Conservation (phyloP, 2,797 vertebrate species). For the Falco peregrinus region DNA sequence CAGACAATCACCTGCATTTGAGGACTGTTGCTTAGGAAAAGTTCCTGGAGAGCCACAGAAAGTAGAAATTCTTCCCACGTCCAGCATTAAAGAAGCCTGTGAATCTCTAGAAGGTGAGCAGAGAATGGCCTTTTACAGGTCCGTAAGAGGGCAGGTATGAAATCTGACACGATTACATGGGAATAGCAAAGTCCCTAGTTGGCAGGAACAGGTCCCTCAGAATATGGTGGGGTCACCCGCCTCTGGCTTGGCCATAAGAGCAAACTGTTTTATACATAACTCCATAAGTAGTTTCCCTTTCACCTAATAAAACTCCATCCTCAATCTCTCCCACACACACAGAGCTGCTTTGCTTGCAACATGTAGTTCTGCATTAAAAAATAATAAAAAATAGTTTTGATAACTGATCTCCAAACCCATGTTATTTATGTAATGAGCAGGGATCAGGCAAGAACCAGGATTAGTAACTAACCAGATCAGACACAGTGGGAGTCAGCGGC, state of each 20-base stretch:
- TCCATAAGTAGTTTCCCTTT: not conserved
- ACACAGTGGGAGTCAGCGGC: not conserved
- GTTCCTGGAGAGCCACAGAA: not conserved
- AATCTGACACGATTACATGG: not conserved
- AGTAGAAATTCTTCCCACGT: not conserved
- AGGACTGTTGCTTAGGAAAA: not conserved
- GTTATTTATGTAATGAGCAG: not conserved
- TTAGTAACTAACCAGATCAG: slow-evolving; percentile 3
- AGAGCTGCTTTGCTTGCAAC: not conserved
- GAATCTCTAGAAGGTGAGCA: not conserved
- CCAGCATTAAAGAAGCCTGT: not conserved
- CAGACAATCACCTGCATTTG: not conserved
- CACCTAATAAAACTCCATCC: not conserved
- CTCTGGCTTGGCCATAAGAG: not conserved
- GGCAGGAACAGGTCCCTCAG: not conserved
- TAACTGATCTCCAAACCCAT: not conserved
- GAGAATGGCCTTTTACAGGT: not conserved
- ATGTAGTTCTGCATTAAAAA: not conserved
- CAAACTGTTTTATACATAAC: not conserved
- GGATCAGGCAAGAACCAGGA: not conserved
- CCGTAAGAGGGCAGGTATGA: not conserved
- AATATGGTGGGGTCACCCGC: not conserved
- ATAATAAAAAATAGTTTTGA: not conserved
- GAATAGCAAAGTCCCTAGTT: not conserved
- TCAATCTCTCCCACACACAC: not conserved